Base-by-base conservation (phyloP, 2,888 invertebrate genomes). In the Kryphioiulus occultus region DNA sequence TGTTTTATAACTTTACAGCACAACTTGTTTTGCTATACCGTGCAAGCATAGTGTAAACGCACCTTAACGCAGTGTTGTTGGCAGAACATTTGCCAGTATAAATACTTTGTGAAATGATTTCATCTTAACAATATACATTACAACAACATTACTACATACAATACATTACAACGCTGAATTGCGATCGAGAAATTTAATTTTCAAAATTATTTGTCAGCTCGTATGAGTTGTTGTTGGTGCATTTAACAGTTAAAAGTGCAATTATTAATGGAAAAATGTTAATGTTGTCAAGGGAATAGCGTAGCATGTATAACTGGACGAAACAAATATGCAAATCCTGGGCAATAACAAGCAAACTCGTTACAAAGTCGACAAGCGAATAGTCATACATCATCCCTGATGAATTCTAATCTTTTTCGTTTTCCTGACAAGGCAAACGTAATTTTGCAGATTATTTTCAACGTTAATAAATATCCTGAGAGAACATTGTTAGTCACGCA, bases 311-410 rank as follows among this genome's bases (percentile, higher is more conserved):
- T 26, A 68, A 68, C 68, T 68, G 68, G 68, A 68, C 22, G 22
- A 68, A 68, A 68, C 68, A 68, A 22, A 10, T 68, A 68, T 68
- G 68, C 68, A 68, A 68, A 68, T 47, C 47, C 68, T 68, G 68
- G 22, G 22, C 68, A 26, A 22, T 68, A 68, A 26, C n/a, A 68
- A 22, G 26, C 68, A 68, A 68, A 68, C 53, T n/a, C 19, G n/a
- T 53, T 19, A 68, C 68, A 68, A 68, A 59, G 22, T 10, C 10
- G 68, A 68, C 68, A 26, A 68, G 68, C 26, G 68, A 68, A 68
- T 68, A 26, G 68, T 22, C 10, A 22, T 68, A 26, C 68, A 68
- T 68, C 68, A 68, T 68, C 22, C 10, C 9, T 26, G 68, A 26
- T 22, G 26, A 68, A 26, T 68, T 68, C 19, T 10, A 26, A 68